Evolutionary conservation across 2,888 invertebrate genomes (phyloP), one percentile per base, ranked within the genome.

Genomic region (Mechanitis mazaeus): DNA sequence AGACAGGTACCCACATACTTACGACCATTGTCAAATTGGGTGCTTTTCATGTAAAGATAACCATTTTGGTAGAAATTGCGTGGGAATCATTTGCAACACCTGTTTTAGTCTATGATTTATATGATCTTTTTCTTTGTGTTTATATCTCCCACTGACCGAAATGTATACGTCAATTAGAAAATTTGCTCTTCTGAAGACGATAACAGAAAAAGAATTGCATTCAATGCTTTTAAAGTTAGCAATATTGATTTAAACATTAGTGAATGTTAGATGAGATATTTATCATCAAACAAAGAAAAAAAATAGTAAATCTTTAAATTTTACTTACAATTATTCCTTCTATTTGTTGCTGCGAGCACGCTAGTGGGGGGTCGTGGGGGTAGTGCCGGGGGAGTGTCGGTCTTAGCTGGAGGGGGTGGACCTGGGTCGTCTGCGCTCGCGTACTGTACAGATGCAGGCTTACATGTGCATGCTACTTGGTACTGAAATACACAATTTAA

Each of bases 401-500:
- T 83, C 76, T 88, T 87, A n/a, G 84, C 86, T 9, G 88, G 87
- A 0, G 87, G 81, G 1, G 87, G 83, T 28, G 89, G 85, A 0
- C 88, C 87, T 0, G 88, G 85, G 63, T 88, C 88, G 65, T 87
- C 87, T 0, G 89, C 86, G 73, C 87, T 83, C 50, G 88, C 84
- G 72, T 89, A 89, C 72, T 88, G 87, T n/a, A 70, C 87, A 1
- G 85, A 84, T 0, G 83, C 75, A 1, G 88, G 87, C 70, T 89
- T 88, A 75, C 91, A 91, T 5, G 88, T 88, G 71, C 91, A 91
- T 5, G 91, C 90, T 58, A 88, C 90, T 82, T 91, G 91, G 68
- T 91, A 90, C 91, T 91, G 83, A 9, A 84, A 83, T 9, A 42
- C 11, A 53, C 4, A 45, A 2, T 54, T 54, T 55, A 50, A 3